Percentiles rank a stretch among this genome's conserved stretches.
phyloP scores from a whole-genome alignment of 2,888 invertebrate species.

The Phyto melanocephala region DNA sequence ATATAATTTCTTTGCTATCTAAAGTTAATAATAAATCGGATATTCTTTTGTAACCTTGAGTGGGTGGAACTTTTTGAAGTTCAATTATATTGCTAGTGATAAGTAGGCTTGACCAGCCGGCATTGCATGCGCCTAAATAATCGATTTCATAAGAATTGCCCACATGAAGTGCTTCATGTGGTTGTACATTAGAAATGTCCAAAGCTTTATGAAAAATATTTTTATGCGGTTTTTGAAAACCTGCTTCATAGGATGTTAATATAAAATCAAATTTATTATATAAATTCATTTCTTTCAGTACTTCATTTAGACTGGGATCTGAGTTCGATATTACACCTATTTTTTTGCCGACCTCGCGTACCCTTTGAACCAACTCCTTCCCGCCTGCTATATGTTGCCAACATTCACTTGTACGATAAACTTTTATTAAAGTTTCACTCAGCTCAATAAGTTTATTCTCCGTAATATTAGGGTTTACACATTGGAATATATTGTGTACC shows the following conservation, averaged over 20 bases:
- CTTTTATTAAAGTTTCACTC: constrained; percentile 82
- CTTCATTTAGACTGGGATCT: constrained; percentile 87
- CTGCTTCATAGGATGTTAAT: constrained; percentile 87
- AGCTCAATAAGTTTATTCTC: constrained; percentile 75
- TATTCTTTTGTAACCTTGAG: constrained; percentile 71
- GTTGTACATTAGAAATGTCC: constrained; percentile 78
- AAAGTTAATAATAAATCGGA: constrained; percentile 69
- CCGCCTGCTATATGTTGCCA: constrained; percentile 86
- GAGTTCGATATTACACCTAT: constrained; percentile 94
- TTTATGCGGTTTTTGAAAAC: constrained; percentile 78
- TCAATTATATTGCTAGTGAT: constrained; percentile 59
- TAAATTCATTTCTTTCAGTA: constrained; percentile 84
- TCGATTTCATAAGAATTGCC: constrained; percentile 89
- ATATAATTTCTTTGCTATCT: constrained; percentile 70
- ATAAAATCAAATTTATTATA: constrained; percentile 86
- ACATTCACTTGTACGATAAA: constrained; percentile 85
- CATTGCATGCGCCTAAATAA: constrained; percentile 86
- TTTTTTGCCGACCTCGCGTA: constrained; percentile 76
- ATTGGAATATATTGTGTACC: constrained; percentile 72
- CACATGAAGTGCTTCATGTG: constrained; percentile 87
- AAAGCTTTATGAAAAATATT: constrained; percentile 80
- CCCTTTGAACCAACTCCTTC: constrained; percentile 80
- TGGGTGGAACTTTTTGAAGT: constrained; percentile 48
- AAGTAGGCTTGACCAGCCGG: constrained; percentile 78
- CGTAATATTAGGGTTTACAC: constrained; percentile 68